These are phyloP conservation scores for Antheraea assamensis DNA, from an alignment of 2,888 invertebrate species.

Conservation along the genomic window DNA sequence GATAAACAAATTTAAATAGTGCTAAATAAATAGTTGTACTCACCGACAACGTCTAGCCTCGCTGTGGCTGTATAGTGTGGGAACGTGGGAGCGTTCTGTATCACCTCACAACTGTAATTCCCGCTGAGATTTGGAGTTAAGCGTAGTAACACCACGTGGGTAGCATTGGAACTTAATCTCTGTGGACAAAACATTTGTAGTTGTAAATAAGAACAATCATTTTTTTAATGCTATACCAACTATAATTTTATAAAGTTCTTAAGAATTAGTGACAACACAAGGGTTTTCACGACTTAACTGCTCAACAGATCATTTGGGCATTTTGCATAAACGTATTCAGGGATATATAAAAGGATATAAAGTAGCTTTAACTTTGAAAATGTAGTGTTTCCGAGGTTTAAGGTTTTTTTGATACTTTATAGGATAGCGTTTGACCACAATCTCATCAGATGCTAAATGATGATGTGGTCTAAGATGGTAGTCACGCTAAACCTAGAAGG, in stretches of 20 bases:
- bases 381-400: no score
- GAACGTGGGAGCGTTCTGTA: conserved; percentile 73
- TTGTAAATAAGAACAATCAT: neutral
- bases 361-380: no score
- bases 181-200: conserved; percentile 40
- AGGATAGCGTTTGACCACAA: no score
- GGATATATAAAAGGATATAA: no score
- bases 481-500: no score
- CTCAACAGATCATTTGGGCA: no score
- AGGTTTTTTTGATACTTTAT: no score
- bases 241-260: neutral
- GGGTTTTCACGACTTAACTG: no score
- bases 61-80: conserved; percentile 67
- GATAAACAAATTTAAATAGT: neutral
- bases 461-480: no score
- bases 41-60: conserved; percentile 74
- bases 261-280: no score
- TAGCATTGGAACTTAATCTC: conserved; percentile 74
- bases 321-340: no score
- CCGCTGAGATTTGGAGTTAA: conserved; percentile 63
- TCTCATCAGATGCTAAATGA: no score
- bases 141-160: conserved; percentile 68
- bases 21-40: conserved; percentile 33
- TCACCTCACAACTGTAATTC: conserved; percentile 79
- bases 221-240: neutral